Conservation (phyloP, 2,113 vertebrate species). For the Engystomops pustulosus region DNA sequence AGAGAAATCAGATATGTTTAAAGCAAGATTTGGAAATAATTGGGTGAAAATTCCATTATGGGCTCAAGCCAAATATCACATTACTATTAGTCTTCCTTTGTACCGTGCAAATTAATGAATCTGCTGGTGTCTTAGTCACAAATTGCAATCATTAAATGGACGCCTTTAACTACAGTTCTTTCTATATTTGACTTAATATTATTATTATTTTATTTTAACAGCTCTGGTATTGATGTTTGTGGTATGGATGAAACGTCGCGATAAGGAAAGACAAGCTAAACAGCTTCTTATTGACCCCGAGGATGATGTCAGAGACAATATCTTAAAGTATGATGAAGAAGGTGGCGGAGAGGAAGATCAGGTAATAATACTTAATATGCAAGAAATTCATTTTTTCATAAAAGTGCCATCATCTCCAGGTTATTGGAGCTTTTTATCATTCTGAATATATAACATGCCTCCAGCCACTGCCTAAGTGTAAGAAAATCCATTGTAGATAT, state of each 20-base stretch:
- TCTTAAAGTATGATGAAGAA: conserved; percentile 98
- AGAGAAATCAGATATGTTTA: conserved; percentile 55
- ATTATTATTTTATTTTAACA: conserved; percentile 60
- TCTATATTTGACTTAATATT: neutral
- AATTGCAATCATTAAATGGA: conserved; percentile 25
- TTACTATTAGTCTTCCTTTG: conserved; percentile 47
- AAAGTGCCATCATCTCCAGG: too few species aligned
- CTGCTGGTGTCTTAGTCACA: conserved; percentile 45
- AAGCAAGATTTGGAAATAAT: conserved; percentile 54
- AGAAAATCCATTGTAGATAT: too few species aligned
- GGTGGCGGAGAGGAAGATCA: conserved; percentile 98
- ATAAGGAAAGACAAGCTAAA: conserved; percentile 94
- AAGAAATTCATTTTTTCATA: neutral
- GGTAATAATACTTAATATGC: conserved; percentile 69
- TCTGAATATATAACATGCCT: neutral
- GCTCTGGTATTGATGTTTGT: conserved; percentile 95
- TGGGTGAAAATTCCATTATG: conserved; percentile 58
- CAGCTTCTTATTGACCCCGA: conserved; percentile 96
- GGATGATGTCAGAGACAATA: conserved; percentile 95
- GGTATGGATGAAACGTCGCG: conserved; percentile 96
- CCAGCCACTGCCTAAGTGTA: neutral
- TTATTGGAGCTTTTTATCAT: too few species aligned
- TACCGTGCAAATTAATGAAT: conserved; percentile 42
- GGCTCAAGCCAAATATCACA: conserved; percentile 54
- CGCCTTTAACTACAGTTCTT: conserved; percentile 16